phyloP scores from a whole-genome alignment of 2,888 invertebrate genomes.

The Copidosoma aretas region DNA sequence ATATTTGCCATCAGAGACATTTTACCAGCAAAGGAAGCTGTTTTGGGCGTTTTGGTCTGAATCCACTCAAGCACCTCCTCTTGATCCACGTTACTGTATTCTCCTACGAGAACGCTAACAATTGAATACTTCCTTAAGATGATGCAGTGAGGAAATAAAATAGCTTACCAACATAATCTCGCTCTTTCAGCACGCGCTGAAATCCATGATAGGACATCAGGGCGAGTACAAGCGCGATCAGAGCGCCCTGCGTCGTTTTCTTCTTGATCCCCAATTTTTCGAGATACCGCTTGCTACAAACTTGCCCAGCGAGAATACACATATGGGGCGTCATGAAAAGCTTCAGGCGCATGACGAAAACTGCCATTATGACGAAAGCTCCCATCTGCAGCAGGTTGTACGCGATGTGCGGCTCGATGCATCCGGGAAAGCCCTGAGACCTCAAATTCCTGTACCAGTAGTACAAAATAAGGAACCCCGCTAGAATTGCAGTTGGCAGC shows the following conservation, averaged over 20 bases:
- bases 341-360: constrained; percentile 79
- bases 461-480: constrained; percentile 59
- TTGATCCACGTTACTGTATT: constrained; percentile 74
- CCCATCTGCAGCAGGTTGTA: constrained; percentile 77
- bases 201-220: constrained; percentile 66
- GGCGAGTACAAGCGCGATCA: constrained; percentile 64
- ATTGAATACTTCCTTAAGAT: not conserved
- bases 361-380: constrained; percentile 77
- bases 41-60: constrained; percentile 67
- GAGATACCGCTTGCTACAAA: constrained; percentile 69
- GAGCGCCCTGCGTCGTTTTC: constrained; percentile 60
- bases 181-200: constrained; percentile 65
- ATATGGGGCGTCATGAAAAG: constrained; percentile 80
- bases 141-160: not conserved
- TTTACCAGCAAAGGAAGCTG: constrained; percentile 83
- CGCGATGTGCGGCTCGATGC: constrained; percentile 68
- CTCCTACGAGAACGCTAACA: constrained; percentile 63
- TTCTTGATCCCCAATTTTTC: constrained; percentile 60
- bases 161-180: constrained; percentile 61
- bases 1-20: constrained; percentile 86
- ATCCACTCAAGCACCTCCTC: constrained; percentile 84
- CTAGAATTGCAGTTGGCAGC: constrained; percentile 67
- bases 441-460: constrained; percentile 60
- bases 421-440: constrained; percentile 55
- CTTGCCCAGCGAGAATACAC: constrained; percentile 75